These are phyloP conservation scores for Lycia hirtaria DNA, from an alignment of 2,888 invertebrate genomes.

Conservation along the genomic window DNA sequence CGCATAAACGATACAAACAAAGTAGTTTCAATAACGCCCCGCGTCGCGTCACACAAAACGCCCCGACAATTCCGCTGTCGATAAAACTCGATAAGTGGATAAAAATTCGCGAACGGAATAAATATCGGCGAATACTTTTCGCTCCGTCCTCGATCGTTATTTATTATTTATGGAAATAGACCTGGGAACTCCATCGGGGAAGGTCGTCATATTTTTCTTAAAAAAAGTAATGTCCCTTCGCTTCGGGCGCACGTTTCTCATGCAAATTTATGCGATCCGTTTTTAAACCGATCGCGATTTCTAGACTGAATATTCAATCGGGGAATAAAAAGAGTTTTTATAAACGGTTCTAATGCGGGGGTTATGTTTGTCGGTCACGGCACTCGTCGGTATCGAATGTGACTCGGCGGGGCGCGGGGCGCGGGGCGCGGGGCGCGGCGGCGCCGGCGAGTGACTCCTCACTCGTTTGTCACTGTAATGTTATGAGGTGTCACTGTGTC, in stretches of 20 bases:
- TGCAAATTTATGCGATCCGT: conserved; percentile 83
- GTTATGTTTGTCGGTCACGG: conserved; percentile 69
- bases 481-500: conserved; percentile 53
- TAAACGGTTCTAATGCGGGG: conserved; percentile 62
- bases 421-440: neutral
- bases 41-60: conserved; percentile 29
- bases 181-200: conserved; percentile 77
- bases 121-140: conserved; percentile 77
- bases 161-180: conserved; percentile 85
- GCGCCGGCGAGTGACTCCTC: conserved; percentile 4
- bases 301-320: conserved; percentile 77
- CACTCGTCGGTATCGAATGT: conserved; percentile 46
- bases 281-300: conserved; percentile 80
- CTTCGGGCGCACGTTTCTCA: conserved; percentile 73
- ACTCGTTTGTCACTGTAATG: conserved; percentile 54
- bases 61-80: conserved; percentile 42
- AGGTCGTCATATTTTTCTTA: conserved; percentile 83
- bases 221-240: conserved; percentile 79
- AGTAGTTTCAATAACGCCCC: conserved; percentile 34
- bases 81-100: conserved; percentile 76
- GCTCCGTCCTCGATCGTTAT: conserved; percentile 79
- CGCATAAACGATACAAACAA: conserved; percentile 35
- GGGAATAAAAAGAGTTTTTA: conserved; percentile 63
- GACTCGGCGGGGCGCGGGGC: neutral
- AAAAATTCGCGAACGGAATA: conserved; percentile 78